Evolutionary conservation across 2,888 invertebrate species (phyloP), one percentile per base, ranked within the genome.

Genomic region (Calliopum simillimum): DNA sequence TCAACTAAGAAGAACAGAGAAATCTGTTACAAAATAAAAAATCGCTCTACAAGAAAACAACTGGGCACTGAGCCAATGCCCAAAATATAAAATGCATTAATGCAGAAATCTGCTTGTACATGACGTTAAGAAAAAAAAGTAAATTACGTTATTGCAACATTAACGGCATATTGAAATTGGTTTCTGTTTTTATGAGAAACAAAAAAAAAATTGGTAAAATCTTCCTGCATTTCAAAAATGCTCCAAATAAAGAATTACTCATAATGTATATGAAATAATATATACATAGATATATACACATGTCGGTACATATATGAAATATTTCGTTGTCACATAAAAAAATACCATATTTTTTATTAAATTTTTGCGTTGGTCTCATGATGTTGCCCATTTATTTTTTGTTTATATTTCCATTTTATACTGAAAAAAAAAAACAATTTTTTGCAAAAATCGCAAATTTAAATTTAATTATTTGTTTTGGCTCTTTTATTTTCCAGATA

Each of bases 401-500:
- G 33, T 33, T 23, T 61, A 46, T 61, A 33, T 46, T 61, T 46
- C 13, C 13, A 59, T 43, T 43, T 6, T 44, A 23, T 21, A 33
- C 16, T 19, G 33, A 58, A 59, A 44, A 44, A 65, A 51, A 56
- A 71, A 19, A 71, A 75, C 61, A 71, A 70, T 56, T 61, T 55
- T n/a, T n/a, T n/a, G n/a, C n/a, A n/a, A 70, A 21, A 62, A 73
- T 56, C 23, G 46, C n/a, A 14, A 6, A 33, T 33, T 25, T 25
- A 53, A 8, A 49, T 33, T 16, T 53, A 53, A 41, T 25, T 59
- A 56, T 72, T 69, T 74, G 63, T 74, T 69, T 68, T 67, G 66
- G 56, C 55, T 59, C 58, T 62, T 69, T 55, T 73, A 68, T 63
- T 62, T 74, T 71, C 3, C 75, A 77, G 78, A 74, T 73, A 74